Evolutionary conservation across 1,140 invertebrate species (phyloP), one percentile per base, ranked within the genome.

Genomic region (Zaprionus ornatus): DNA sequence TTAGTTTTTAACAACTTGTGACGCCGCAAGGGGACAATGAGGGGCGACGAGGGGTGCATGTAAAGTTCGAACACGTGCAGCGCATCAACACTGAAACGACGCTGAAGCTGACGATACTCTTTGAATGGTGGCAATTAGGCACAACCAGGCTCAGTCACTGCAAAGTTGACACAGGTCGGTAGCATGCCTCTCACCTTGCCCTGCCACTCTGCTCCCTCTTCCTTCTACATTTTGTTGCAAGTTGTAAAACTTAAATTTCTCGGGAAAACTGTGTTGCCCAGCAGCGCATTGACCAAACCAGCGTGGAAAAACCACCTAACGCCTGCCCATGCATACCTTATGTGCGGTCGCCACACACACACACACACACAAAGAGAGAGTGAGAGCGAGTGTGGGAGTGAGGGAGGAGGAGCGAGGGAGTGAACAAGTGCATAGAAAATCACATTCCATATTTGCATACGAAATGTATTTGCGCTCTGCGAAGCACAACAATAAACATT

Each of bases 1-100:
- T 90, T 90, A 90, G 85, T 90, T 90, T 90, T 90, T 90, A 90
- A 90, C 85, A 90, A 90, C 86, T 90, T 90, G 81, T 90, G 85
- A 90, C 85, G 85, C 35, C 52, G 2, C 25, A 35, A 54, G 63
- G 45, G 54, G 37, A 15, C n/a, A 13, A 37, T 4, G 13, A 27
- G 13, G 57, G 23, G 32, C 29, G 1, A 23, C 15, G 19, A 62
- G 50, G 69, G 32, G 48, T 7, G 6, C 10, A 15, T 9, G 54
- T 37, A 74, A 79, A 72, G 27, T 27, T 79, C 66, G 60, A 81
- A 72, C 85, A 90, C 84, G 85, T 90, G 80, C 84, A 67, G 19
- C 54, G 71, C 72, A 87, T 87, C 80, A 75, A 77, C 83, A 82
- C 52, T 13, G 60, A 57, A 82, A 63, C 48, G 62, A n/a, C 55